phyloP scores from a whole-genome alignment of 2,888 invertebrate genomes.

The Stenurella melanura region DNA sequence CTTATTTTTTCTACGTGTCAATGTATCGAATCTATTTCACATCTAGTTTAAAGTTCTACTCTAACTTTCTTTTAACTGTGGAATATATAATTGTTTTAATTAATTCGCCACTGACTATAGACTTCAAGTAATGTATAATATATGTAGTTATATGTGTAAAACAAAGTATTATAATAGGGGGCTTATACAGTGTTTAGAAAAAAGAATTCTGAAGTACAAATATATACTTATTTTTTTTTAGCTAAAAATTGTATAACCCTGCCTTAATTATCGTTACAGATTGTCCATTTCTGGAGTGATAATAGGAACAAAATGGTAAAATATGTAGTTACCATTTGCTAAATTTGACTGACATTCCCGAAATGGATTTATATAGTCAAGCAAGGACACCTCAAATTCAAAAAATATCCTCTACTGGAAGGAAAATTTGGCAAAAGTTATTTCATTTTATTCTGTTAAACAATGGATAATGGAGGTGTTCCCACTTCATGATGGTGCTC shows the following conservation, averaged over 20 bases:
- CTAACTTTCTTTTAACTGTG: background rate
- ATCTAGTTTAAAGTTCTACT: background rate
- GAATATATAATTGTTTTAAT: conserved; percentile 18
- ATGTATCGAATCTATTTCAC: background rate
- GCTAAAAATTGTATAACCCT: conserved; percentile 29
- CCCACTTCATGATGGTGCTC: background rate
- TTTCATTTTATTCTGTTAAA: background rate
- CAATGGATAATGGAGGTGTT: background rate
- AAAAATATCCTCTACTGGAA: background rate
- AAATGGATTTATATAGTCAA: conserved; percentile 42
- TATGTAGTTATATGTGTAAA: conserved; percentile 44
- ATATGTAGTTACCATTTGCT: conserved; percentile 39
- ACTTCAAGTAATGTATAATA: conserved; percentile 33
- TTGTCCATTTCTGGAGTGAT: conserved; percentile 44
- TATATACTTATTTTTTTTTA: background rate
- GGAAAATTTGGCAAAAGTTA: background rate
- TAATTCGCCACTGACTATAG: conserved; percentile 19
- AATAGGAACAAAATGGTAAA: conserved; percentile 39
- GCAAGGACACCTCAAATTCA: conserved; percentile 32
- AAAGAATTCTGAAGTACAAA: conserved; percentile 18
- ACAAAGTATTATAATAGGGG: conserved; percentile 36
- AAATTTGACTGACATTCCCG: conserved; percentile 45
- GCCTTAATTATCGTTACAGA: conserved; percentile 20
- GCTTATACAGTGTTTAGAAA: conserved; percentile 34
- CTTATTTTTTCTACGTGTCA: background rate